Conservation (phyloP, 2,113 vertebrate species). For the Cheilinus undulatus region DNA sequence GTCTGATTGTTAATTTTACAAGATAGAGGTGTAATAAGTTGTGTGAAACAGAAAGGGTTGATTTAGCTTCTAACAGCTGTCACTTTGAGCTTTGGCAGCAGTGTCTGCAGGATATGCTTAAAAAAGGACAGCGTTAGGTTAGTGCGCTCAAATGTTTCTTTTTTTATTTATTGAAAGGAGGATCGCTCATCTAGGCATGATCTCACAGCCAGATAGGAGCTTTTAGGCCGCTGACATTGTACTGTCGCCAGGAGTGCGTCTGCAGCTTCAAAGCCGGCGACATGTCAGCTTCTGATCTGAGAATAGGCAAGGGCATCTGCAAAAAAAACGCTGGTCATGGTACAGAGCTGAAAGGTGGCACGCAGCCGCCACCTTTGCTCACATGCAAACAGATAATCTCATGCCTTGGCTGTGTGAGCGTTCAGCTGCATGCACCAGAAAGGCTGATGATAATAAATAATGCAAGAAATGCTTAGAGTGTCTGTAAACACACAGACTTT, state of each 20-base stretch:
- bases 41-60: background rate
- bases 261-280: conserved; percentile 64
- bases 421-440: conserved; percentile 21
- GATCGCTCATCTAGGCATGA: conserved; percentile 40
- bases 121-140: conserved; percentile 32
- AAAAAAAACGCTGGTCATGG: conserved; percentile 46
- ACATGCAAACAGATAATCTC: background rate
- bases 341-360: conserved; percentile 37
- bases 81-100: conserved; percentile 19
- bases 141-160: conserved; percentile 21
- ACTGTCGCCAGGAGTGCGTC: conserved; percentile 58
- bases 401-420: conserved; percentile 7
- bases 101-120: conserved; percentile 6
- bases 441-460: conserved; percentile 35
- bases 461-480: conserved; percentile 38
- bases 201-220: conserved; percentile 46
- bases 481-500: conserved; percentile 45
- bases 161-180: conserved; percentile 36
- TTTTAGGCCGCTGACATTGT: conserved; percentile 46
- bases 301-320: conserved; percentile 63
- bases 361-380: conserved; percentile 11
- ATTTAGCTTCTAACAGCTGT: too few species aligned
- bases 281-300: conserved; percentile 71
- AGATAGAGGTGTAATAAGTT: conserved; percentile 34
- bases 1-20: conserved; percentile 55